phyloP scores from a whole-genome alignment of 2,888 invertebrate species.

The Aplocera efformata region DNA sequence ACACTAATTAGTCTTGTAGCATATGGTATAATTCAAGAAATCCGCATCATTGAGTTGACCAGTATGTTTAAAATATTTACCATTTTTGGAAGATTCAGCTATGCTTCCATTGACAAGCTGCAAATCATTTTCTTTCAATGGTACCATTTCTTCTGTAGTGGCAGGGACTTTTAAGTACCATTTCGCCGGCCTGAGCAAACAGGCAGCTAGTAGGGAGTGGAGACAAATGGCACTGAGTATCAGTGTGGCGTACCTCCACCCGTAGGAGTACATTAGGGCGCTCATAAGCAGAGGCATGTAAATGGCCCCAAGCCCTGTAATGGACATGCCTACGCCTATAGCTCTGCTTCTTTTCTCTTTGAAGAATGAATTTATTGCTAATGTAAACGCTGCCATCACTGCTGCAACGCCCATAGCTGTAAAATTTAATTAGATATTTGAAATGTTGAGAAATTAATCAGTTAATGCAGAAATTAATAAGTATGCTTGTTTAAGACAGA shows the following conservation, averaged over 20 bases:
- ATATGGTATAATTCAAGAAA: not conserved
- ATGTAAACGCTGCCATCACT: conserved; percentile 80
- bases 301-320: conserved; percentile 84
- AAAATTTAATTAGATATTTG: conserved; percentile 22
- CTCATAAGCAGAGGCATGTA: conserved; percentile 82
- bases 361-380: conserved; percentile 85
- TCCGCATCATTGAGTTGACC: not conserved
- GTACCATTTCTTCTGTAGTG: conserved; percentile 51
- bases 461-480: too few relatives aligned
- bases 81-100: conserved; percentile 47
- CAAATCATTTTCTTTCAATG: conserved; percentile 49
- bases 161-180: conserved; percentile 80
- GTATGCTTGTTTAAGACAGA: too few relatives aligned
- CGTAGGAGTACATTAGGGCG: conserved; percentile 75
- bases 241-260: conserved; percentile 81
- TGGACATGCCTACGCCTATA: conserved; percentile 82
- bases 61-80: conserved; percentile 30
- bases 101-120: conserved; percentile 57
- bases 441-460: not conserved
- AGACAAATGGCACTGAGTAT: conserved; percentile 82
- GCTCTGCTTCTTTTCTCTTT: conserved; percentile 82
- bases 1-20: conserved; percentile 5
- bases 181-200: conserved; percentile 83
- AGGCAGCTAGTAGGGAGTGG: conserved; percentile 80
- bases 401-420: conserved; percentile 83